Evolutionary conservation across 1,140 invertebrate genomes (phyloP), one percentile per base, ranked within the genome.

Genomic region (Calliopsis andreniformis): DNA sequence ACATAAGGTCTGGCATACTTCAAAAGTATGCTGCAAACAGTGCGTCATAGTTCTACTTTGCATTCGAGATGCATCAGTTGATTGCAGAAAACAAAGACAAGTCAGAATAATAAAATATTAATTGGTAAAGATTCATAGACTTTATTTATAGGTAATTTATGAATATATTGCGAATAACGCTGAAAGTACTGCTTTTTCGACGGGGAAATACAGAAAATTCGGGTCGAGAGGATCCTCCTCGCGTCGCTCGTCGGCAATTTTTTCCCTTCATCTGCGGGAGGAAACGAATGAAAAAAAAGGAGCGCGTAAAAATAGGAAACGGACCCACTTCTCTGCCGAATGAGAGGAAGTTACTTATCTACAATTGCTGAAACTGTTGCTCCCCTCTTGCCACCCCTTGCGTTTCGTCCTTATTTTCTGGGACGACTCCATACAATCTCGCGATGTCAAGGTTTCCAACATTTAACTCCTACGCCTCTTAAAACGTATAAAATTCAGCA

Each of bases 131-230:
- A 51, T 49, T 53, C 49, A 59, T 32, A 56, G 49, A 45, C 59
- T 71, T 53, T 58, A 59, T 80, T 78, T 55, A 47, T 45, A 72
- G 59, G 80, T 84, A 80, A 84, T 80, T 82, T 71, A 63, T 51
- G 70, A 83, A 83, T 83, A 83, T 83, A 83, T 83, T 82, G 82
- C 70, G 63, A 58, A 61, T 51, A 42, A 45, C 43, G 81, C 51
- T 64, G 82, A 32, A 83, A 79, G 71, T 67, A 67, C 64, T 71
- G 45, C 25, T 53, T 72, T 78, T 76, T 71, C 69, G 76, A 39
- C 64, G 64, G 62, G 82, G 73, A 82, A 83, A 82, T 83, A 78
- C 76, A 43, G 47, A 79, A 82, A 84, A 84, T 84, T 84, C 73
- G 73, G 82, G 82, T 84, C 82, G 82, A 84, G 82, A 70, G 81